phyloP scores from a whole-genome alignment of 2,888 invertebrate species.

The Amaurobius ferox region DNA sequence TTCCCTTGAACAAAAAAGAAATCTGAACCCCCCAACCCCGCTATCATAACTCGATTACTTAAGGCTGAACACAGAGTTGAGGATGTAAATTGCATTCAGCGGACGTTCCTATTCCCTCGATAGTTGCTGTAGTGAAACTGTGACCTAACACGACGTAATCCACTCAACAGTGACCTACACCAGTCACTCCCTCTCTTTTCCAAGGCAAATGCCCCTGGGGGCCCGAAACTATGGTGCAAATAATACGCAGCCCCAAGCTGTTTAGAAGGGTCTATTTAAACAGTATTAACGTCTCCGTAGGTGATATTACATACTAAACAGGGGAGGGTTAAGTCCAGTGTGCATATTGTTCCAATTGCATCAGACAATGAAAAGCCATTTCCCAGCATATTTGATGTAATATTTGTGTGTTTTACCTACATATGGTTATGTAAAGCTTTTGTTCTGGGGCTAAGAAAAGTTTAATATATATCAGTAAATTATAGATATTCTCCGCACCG shows the following conservation, averaged over 20 bases:
- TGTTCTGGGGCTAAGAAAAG: too few relatives aligned
- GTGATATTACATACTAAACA: slow-evolving; percentile 50
- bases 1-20: slow-evolving; percentile 2
- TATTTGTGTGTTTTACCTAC: too few relatives aligned
- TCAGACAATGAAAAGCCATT: too few relatives aligned
- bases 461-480: too few relatives aligned
- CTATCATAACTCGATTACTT: slow-evolving; percentile 61
- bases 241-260: slow-evolving; percentile 62
- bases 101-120: slow-evolving; percentile 8
- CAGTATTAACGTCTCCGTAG: slow-evolving; percentile 55
- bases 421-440: too few relatives aligned
- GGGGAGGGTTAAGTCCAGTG: slow-evolving; percentile 14
- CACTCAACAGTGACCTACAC: slow-evolving; percentile 63
- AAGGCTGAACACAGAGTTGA: slow-evolving; percentile 61
- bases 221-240: slow-evolving; percentile 58
- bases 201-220: slow-evolving; percentile 38
- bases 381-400: too few relatives aligned
- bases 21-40: slow-evolving; percentile 3
- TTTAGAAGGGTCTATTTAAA: slow-evolving; percentile 69
- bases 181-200: slow-evolving; percentile 56
- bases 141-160: slow-evolving; percentile 70
- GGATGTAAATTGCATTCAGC: slow-evolving; percentile 63
- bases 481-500: too few relatives aligned
- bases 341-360: slow-evolving; percentile 18
- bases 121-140: neutral